phyloP scores from a whole-genome alignment of 2,113 vertebrate species.

The Regulus satrapa region DNA sequence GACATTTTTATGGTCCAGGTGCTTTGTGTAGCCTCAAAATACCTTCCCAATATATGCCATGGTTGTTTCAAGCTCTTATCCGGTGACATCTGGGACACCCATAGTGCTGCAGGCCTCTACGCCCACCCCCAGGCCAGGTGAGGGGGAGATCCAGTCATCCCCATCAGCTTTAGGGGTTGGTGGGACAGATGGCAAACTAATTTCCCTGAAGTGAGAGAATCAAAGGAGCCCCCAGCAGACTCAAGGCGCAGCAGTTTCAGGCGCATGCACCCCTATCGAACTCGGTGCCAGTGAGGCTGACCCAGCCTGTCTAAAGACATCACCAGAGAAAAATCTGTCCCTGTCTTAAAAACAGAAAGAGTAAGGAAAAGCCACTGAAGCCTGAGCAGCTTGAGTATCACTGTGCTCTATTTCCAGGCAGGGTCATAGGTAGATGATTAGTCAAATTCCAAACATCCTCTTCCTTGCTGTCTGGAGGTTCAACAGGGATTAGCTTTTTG shows the following conservation, averaged over 20 bases:
- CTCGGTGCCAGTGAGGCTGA: background rate
- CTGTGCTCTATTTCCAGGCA: slow-evolving; percentile 31
- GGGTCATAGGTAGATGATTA: slow-evolving; percentile 57
- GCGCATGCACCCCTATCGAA: accelerated
- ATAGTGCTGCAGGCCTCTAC: accelerated
- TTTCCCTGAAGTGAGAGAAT: background rate
- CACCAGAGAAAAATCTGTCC: background rate
- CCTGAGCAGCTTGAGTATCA: background rate
- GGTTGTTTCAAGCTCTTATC: background rate
- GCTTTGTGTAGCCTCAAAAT: background rate
- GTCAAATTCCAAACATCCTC: slow-evolving; percentile 69
- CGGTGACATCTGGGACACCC: background rate
- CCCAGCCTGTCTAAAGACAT: background rate
- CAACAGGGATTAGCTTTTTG: slow-evolving; percentile 30
- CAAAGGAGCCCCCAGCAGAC: background rate
- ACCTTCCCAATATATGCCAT: background rate
- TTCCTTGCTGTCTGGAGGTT: slow-evolving; percentile 60
- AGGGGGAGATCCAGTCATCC: background rate
- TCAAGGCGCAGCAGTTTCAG: background rate
- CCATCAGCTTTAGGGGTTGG: background rate
- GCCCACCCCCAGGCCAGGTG: background rate
- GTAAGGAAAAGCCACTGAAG: background rate
- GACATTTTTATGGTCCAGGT: accelerated
- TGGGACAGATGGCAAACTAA: background rate
- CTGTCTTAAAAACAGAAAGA: background rate